Evolutionary conservation across 1,140 invertebrate genomes (phyloP).

Genomic region (Drosophila repletoides): DNA sequence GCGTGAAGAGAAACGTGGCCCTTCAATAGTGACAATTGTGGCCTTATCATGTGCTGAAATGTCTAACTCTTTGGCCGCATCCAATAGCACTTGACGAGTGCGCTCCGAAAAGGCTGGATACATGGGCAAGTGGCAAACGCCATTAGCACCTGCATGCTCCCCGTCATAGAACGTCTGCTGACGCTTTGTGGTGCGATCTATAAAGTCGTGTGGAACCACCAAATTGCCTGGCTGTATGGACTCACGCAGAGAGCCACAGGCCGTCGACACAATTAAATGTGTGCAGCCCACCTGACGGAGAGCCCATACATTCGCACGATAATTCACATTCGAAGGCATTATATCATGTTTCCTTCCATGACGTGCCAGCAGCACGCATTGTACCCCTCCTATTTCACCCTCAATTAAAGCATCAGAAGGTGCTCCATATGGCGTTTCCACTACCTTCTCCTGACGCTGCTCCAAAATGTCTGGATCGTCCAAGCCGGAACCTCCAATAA

Average conservation of each 20-base stretch:
- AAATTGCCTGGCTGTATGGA: conserved; percentile 94
- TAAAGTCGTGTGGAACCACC: conserved; percentile 95
- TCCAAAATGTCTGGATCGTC: conserved; percentile 93
- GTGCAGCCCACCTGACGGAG: conserved; percentile 94
- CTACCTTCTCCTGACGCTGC: conserved; percentile 85
- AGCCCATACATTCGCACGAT: conserved; percentile 98
- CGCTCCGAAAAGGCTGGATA: conserved; percentile 91
- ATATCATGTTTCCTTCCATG: conserved; percentile 94
- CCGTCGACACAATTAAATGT: conserved; percentile 90
- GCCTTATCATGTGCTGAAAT: conserved; percentile 87
- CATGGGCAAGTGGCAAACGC: conserved; percentile 97
- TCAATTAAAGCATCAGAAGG: conserved; percentile 92
- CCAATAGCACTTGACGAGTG: conserved; percentile 87
- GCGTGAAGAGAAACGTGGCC: conserved; percentile 94
- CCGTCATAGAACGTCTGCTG: conserved; percentile 96
- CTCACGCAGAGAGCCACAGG: conserved; percentile 92
- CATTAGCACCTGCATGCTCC: conserved; percentile 84
- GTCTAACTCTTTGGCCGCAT: conserved; percentile 86
- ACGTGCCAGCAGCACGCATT: conserved; percentile 92
- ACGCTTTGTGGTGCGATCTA: conserved; percentile 92
- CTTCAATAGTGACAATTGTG: conserved; percentile 95
- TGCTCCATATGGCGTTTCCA: conserved; percentile 92
- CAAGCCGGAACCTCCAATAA: conserved; percentile 97
- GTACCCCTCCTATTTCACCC: conserved; percentile 87
- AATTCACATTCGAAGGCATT: conserved; percentile 92